A percentile compares a stretch with the other conserved stretches of the same genome.
These are phyloP conservation scores for Piaya cayana DNA, from an alignment of 2,113 vertebrate species.

Conservation along the genomic window DNA sequence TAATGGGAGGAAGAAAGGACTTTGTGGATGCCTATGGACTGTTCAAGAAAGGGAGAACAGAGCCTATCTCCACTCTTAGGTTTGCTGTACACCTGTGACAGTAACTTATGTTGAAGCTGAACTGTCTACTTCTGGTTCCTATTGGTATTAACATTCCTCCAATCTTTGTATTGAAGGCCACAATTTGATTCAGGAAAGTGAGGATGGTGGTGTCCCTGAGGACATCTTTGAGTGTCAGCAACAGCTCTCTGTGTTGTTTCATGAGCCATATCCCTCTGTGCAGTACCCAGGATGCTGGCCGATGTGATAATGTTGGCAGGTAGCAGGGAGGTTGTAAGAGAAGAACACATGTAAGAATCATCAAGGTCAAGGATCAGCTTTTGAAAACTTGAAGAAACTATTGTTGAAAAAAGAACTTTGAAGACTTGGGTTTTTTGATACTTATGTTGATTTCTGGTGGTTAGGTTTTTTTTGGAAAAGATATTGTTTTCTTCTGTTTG, in stretches of 20 bases:
- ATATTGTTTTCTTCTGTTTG: background rate
- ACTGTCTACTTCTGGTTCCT: background rate
- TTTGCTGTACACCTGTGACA: background rate
- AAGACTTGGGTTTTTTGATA: background rate
- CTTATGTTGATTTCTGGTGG: background rate
- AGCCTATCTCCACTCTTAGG: background rate
- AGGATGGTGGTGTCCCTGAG: background rate
- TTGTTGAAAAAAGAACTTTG: background rate
- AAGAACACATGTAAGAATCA: fast-evolving
- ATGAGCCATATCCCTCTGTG: background rate
- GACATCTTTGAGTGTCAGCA: background rate
- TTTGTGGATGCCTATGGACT: background rate
- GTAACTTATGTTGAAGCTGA: background rate
- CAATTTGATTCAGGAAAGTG: background rate
- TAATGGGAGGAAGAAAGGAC: background rate
- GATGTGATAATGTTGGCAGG: background rate
- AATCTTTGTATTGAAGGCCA: background rate
- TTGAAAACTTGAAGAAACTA: background rate
- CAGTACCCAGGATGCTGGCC: background rate
- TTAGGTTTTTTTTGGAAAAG: background rate
- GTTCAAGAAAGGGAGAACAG: background rate
- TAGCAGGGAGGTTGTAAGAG: background rate
- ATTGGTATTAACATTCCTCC: background rate
- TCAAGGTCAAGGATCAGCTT: background rate
- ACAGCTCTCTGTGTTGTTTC: background rate